These are phyloP conservation scores for Pangasianodon gigas DNA, from an alignment of 2,113 vertebrate species.

Conservation along the genomic window DNA sequence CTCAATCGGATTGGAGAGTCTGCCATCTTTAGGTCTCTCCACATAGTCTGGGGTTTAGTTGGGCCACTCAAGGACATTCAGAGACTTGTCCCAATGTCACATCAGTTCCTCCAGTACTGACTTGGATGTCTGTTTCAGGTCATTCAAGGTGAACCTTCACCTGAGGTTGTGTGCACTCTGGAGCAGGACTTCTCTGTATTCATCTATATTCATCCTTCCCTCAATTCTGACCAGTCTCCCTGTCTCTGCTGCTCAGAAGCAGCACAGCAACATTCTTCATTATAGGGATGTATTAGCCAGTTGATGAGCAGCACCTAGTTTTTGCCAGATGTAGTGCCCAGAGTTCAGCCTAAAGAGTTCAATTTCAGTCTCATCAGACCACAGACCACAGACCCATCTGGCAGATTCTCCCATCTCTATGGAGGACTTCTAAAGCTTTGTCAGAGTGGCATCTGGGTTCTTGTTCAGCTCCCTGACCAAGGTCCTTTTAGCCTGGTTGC, in stretches of 20 bases:
- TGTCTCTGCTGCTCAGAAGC: not conserved
- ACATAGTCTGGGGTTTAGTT: not conserved
- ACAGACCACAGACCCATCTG: no score
- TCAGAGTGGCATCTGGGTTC: not conserved
- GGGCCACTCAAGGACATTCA: not conserved
- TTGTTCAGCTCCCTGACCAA: not conserved
- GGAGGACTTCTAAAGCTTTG: not conserved
- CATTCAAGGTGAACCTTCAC: not conserved
- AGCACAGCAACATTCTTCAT: not conserved
- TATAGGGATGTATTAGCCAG: not conserved
- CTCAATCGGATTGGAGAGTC: not conserved
- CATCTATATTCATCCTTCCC: not conserved
- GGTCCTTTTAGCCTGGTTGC: not conserved
- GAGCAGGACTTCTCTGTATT: not conserved
- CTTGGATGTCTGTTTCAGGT: not conserved
- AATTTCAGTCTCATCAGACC: not conserved
- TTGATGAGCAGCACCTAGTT: not conserved
- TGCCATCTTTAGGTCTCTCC: not conserved
- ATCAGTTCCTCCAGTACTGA: not conserved
- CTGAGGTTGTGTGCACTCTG: not conserved
- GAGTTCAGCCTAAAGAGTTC: not conserved
- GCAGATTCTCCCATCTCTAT: not conserved
- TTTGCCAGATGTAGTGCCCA: not conserved
- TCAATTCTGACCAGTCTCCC: not conserved
- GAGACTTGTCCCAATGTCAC: not conserved